Base-by-base conservation (phyloP, 2,797 vertebrate species). In the Gouania willdenowi region DNA sequence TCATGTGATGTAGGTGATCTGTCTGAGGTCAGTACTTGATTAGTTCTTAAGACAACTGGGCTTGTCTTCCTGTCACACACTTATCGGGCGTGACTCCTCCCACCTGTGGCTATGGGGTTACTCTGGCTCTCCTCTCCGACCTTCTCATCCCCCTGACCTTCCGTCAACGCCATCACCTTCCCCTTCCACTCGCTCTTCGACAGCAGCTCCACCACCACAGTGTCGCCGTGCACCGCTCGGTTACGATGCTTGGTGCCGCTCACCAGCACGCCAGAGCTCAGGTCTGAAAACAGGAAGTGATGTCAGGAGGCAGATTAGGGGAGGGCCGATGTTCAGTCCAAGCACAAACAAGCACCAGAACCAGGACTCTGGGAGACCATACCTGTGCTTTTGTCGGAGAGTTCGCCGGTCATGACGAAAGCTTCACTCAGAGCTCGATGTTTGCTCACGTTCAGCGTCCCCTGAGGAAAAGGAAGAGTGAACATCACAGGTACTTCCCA, bases 51-150 rank as follows among this genome's bases (percentile, higher is more conserved):
- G 20, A 1, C 8, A 20, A 21, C 2, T 21, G 20, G 21, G 8
- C 21, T 5, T 8, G 4, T 21, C 1, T 8, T 5, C 4, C 5
- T 2, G 8, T n/a, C n/a, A n/a, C n/a, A n/a, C n/a, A n/a, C n/a
- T n/a, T n/a, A n/a, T n/a, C 20, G 22, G 20, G 8, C 5, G 8
- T 8, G 2, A 6, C 2, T 4, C 4, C n/a, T n/a, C 50, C 3
- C 62, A 98, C 96, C 95, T 79, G 96, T 95, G 1, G 93, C 88
- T 90, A 97, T 90, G 3, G 91, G 88, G 29, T 91, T 89, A 3
- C 84, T 84, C 0, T 84, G 77, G 14, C 30, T 41, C 11, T 91
- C 93, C n/a, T 90, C 88, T 0, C 51, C 59, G 2, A 65, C 25
- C 78, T 77, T 91, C 34, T 95, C 93, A 1, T 96, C 94, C 0